Conservation (phyloP, 2,888 invertebrate genomes). For the Xanthostigma xanthostigma region DNA sequence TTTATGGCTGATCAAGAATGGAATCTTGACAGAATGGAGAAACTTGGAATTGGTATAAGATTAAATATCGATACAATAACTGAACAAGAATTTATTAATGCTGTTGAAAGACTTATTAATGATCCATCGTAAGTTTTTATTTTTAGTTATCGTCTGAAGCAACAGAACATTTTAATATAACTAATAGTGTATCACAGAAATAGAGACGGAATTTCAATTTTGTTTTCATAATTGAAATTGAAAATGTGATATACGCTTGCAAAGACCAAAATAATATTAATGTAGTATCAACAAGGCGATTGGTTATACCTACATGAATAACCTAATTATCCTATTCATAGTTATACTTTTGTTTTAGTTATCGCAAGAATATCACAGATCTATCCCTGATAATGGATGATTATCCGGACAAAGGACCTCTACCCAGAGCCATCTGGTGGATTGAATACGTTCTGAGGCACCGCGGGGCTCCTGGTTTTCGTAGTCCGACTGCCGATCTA, state of each 20-base stretch:
- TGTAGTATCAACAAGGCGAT: no score
- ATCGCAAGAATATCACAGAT: not conserved
- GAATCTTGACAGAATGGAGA: not conserved
- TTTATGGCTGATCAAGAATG: constrained; percentile 3
- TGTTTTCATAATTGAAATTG: no score
- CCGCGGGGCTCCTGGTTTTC: not conserved
- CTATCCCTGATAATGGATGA: constrained; percentile 3
- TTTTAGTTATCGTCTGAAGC: no score
- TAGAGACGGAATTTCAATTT: no score
- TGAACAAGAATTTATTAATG: not conserved
- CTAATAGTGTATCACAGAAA: no score
- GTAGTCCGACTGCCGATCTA: constrained; percentile 3
- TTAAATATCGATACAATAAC: constrained; percentile 18
- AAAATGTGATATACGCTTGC: no score
- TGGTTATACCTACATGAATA: no score
- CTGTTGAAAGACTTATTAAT: no score
- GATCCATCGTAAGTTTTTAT: no score
- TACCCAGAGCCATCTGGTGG: constrained; percentile 3
- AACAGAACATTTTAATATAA: no score
- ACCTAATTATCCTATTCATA: no score
- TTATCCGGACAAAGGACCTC: not conserved
- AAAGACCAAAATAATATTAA: no score
- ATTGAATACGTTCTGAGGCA: constrained; percentile 3
- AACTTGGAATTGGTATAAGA: constrained; percentile 8
- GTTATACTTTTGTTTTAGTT: not conserved